These are phyloP conservation scores for Silurus meridionalis DNA, from an alignment of 2,113 vertebrate species.

Conservation along the genomic window DNA sequence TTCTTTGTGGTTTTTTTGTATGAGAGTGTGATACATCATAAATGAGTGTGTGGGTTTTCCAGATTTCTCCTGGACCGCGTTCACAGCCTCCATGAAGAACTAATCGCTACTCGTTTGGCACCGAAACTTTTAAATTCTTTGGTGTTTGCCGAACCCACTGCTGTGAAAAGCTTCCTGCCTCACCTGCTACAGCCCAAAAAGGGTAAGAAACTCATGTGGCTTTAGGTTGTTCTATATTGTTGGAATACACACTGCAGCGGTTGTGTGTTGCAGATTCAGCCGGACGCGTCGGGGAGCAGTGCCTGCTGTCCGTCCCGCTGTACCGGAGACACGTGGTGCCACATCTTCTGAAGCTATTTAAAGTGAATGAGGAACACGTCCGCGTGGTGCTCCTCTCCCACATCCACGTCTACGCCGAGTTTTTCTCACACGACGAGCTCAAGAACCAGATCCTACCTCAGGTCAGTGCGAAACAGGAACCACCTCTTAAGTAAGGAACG, in stretches of 20 bases:
- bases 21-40: background rate
- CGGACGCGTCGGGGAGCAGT: conserved; percentile 67
- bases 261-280: conserved; percentile 67
- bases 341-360: conserved; percentile 87
- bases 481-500: background rate
- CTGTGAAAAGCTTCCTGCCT: conserved; percentile 97
- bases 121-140: conserved; percentile 90
- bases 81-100: conserved; percentile 85
- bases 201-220: conserved; percentile 66
- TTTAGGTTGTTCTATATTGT: too few relatives aligned
- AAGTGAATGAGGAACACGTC: conserved; percentile 91
- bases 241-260: too few relatives aligned
- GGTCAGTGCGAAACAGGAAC: conserved; percentile 66
- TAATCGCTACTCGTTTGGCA: conserved; percentile 86
- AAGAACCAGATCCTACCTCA: conserved; percentile 92
- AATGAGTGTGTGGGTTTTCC: conserved; percentile 27
- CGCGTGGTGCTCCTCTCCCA: conserved; percentile 87
- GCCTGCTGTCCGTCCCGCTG: conserved; percentile 83
- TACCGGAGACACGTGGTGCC: conserved; percentile 88
- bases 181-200: conserved; percentile 91
- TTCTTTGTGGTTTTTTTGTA: background rate
- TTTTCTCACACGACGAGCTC: conserved; percentile 87
- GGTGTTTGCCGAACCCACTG: conserved; percentile 93
- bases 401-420: conserved; percentile 85
- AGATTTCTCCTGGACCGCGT: conserved; percentile 92